phyloP scores from a whole-genome alignment of 2,888 invertebrate genomes.

The Megamerina dolium region DNA sequence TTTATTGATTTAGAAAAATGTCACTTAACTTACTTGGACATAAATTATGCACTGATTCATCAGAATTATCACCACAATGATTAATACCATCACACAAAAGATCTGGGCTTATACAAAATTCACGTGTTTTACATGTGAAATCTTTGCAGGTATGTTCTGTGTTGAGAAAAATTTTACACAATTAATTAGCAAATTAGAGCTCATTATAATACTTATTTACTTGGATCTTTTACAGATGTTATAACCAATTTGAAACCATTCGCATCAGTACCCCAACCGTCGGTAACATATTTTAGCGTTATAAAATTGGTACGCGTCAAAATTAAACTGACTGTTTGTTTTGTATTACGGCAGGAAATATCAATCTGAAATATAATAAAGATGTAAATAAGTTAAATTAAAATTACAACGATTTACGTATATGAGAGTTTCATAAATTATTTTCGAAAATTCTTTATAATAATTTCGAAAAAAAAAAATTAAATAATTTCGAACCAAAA shows the following conservation, averaged over 20 bases:
- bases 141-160: constrained; percentile 83
- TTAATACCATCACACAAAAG: constrained; percentile 87
- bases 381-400: too few relatives aligned
- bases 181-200: too few relatives aligned
- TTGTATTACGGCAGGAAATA: constrained; percentile 85
- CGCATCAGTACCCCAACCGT: constrained; percentile 85
- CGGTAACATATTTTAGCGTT: constrained; percentile 88
- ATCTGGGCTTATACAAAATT: constrained; percentile 89
- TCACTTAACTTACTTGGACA: constrained; percentile 88
- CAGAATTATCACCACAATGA: constrained; percentile 91
- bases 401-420: too few relatives aligned
- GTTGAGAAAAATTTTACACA: constrained; percentile 27
- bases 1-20: too few relatives aligned
- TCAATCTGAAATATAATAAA: constrained; percentile 84
- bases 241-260: constrained; percentile 91
- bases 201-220: constrained; percentile 67
- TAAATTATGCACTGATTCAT: constrained; percentile 76
- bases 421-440: too few relatives aligned
- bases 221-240: constrained; percentile 89
- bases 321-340: constrained; percentile 79
- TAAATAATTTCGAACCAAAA: too few relatives aligned
- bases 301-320: constrained; percentile 91
- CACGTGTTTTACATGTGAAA: constrained; percentile 78
- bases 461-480: too few relatives aligned
- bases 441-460: too few relatives aligned